These are phyloP conservation scores for Oegoconia quadripuncta DNA, from an alignment of 2,888 invertebrate species.

Conservation along the genomic window DNA sequence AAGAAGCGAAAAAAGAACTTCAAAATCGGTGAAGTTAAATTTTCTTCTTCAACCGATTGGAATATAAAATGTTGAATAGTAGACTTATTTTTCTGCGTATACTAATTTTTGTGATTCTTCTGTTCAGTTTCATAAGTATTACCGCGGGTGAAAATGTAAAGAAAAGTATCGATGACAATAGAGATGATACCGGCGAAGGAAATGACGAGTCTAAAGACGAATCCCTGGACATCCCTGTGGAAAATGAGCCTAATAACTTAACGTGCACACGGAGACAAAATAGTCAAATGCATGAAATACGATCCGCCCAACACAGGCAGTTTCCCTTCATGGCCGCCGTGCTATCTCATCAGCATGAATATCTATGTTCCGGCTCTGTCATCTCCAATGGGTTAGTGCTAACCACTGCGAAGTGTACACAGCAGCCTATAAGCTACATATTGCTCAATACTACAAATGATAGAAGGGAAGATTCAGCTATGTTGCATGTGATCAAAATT, in stretches of 20 bases:
- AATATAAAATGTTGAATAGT: slow-evolving; percentile 36
- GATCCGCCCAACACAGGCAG: slow-evolving; percentile 39
- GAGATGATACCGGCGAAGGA: slow-evolving; percentile 51
- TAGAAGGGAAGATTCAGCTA: slow-evolving; percentile 42
- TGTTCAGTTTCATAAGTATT: slow-evolving; percentile 33
- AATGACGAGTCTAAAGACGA: slow-evolving; percentile 56
- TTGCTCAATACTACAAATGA: slow-evolving; percentile 54
- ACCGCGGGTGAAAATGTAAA: slow-evolving; percentile 50
- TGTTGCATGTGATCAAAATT: slow-evolving; percentile 48
- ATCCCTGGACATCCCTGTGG: slow-evolving; percentile 50
- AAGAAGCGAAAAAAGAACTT: slow-evolving; percentile 49
- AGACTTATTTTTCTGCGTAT: slow-evolving; percentile 34
- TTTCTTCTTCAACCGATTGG: slow-evolving; percentile 18
- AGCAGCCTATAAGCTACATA: slow-evolving; percentile 45
- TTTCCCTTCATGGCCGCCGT: slow-evolving; percentile 65
- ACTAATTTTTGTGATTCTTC: slow-evolving; percentile 34
- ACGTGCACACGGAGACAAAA: slow-evolving; percentile 56
- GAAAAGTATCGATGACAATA: slow-evolving; percentile 57
- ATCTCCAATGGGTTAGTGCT: slow-evolving; percentile 59
- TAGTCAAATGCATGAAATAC: slow-evolving; percentile 58
- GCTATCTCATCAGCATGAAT: slow-evolving; percentile 60
- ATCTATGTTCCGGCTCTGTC: slow-evolving; percentile 58
- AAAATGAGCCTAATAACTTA: slow-evolving; percentile 39
- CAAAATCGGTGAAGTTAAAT: too few relatives aligned
- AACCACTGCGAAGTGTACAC: slow-evolving; percentile 55